Evolutionary conservation across 2,797 vertebrate genomes (phyloP).

Genomic region (Staurois parvus): DNA sequence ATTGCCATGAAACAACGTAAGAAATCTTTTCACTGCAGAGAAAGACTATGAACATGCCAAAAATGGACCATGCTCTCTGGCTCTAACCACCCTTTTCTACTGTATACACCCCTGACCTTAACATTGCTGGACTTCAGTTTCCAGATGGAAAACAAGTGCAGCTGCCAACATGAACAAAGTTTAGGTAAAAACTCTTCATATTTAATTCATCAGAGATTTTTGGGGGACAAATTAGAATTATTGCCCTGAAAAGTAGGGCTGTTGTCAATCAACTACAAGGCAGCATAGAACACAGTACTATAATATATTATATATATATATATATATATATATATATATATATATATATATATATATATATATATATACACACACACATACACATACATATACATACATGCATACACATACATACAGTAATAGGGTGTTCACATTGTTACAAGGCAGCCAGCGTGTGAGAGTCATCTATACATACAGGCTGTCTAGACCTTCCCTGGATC

Average conservation of each 20-base stretch:
- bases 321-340: no score
- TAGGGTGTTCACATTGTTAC: not conserved
- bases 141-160: not conserved
- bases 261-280: not conserved
- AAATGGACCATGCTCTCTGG: not conserved
- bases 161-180: not conserved
- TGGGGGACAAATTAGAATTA: not conserved
- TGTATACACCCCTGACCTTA: constrained; percentile 25
- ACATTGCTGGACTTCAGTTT: not conserved
- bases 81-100: constrained; percentile 8
- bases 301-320: no score
- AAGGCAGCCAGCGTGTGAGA: not conserved
- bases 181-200: not conserved
- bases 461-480: not conserved
- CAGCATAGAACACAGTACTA: no score
- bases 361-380: no score
- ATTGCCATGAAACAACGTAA: constrained; percentile 47
- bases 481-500: constrained; percentile 29
- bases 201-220: not conserved
- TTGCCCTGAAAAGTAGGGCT: not conserved
- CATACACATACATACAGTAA: not conserved
- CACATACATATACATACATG: no score
- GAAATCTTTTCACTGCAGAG: not conserved
- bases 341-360: no score
- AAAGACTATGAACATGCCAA: not conserved